Evolutionary conservation across 2,888 invertebrate genomes (phyloP), one percentile per base, ranked within the genome.

Genomic region (Tanaodytes sp.): DNA sequence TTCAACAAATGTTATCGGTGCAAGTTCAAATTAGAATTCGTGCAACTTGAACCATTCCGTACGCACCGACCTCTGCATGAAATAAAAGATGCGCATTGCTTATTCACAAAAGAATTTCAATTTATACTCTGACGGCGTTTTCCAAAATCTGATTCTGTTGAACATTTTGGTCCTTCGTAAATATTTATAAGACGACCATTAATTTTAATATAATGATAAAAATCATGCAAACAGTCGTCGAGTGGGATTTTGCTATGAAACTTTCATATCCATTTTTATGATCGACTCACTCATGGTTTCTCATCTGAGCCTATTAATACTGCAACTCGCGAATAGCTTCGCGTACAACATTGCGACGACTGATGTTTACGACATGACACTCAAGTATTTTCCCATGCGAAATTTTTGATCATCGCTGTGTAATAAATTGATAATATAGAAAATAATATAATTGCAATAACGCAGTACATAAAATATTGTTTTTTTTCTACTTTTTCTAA

Each of bases 81-180:
- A 33, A 33, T 48, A 48, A 33, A 19, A 48, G 33, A 48, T 33
- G 48, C 46, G 6, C 46, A 31, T 48, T 48, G 48, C 48, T 33
- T 19, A 48, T 48, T 48, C 48, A 48, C 48, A 43, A 48, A 33
- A 48, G 48, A 48, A 19, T 31, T 48, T 48, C 48, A 48, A 48
- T 48, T 19, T 48, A 48, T 48, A 48, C 33, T 33, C 19, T 33
- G n/a, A 33, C 19, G 19, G 15, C 6, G 27, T 48, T 48, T 48
- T 33, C 19, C 33, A 15, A 48, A 33, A 33, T 33, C 33, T 18
- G 48, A 48, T 33, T 33, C 8, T 11, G 12, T 23, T 1, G 16
- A n/a, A 33, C 31, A 48, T 48, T 6, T n/a, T 9, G 3, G 33
- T 15, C 12, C 18, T 46, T 18, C 31, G 31, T 46, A 46, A 30